phyloP scores from a whole-genome alignment of 2,888 invertebrate genomes.

The Xiphydria camelus region DNA sequence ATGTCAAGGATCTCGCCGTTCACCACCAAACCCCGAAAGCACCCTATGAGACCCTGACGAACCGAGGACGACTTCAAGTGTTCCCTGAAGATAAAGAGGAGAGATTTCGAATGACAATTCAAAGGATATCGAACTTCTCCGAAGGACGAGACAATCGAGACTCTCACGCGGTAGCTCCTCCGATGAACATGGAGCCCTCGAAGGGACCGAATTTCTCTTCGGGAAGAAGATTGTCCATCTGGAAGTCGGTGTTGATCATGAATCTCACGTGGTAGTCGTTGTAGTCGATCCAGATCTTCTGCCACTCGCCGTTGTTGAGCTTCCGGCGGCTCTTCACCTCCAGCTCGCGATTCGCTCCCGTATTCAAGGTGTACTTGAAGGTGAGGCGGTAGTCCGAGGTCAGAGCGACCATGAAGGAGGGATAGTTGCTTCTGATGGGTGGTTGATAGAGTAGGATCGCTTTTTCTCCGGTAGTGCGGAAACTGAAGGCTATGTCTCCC shows the following conservation, averaged over 20 bases:
- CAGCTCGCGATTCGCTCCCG: constrained; percentile 78
- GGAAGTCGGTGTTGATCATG: constrained; percentile 87
- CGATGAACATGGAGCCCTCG: constrained; percentile 92
- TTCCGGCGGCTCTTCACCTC: constrained; percentile 81
- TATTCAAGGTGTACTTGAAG: constrained; percentile 87
- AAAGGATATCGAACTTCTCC: constrained; percentile 1
- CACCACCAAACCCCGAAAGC: constrained; percentile 89
- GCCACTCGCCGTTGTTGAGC: constrained; percentile 93
- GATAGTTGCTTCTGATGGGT: constrained; percentile 84
- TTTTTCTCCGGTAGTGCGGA: constrained; percentile 87
- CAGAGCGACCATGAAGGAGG: constrained; percentile 89
- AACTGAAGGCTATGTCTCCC: constrained; percentile 90
- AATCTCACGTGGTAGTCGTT: constrained; percentile 91
- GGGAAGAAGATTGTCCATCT: constrained; percentile 81
- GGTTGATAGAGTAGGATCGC: constrained; percentile 90
- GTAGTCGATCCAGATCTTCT: constrained; percentile 94
- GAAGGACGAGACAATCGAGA: background rate
- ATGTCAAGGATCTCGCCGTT: constrained; percentile 90
- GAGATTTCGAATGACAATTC: background rate
- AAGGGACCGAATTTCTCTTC: constrained; percentile 92
- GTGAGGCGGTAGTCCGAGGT: constrained; percentile 83
- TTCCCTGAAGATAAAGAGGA: constrained; percentile 63
- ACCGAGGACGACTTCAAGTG: constrained; percentile 81
- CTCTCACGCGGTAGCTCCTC: constrained; percentile 87
- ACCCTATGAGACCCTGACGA: constrained; percentile 88